A percentile compares a stretch with the other conserved stretches of the same genome.
These are phyloP conservation scores for Pachycephus smyrnensis DNA, from an alignment of 2,888 invertebrate genomes.

Conservation along the genomic window DNA sequence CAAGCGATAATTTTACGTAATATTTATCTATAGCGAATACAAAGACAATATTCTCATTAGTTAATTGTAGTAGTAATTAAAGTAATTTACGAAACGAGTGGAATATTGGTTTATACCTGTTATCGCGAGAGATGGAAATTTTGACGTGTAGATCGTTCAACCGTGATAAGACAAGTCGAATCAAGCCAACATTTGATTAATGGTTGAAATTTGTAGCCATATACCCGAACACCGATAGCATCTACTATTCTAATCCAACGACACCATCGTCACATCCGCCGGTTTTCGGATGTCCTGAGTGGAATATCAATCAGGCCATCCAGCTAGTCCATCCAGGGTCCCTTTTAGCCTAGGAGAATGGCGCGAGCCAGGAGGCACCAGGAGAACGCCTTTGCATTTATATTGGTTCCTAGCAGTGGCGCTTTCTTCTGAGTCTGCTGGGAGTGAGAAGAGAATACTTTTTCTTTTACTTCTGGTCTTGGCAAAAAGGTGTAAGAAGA, in stretches of 20 bases:
- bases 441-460: neutral
- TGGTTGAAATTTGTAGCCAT: neutral
- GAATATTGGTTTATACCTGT: neutral
- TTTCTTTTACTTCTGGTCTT: neutral
- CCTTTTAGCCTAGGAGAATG: constrained; percentile 33
- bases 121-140: neutral
- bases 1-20: neutral
- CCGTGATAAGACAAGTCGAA: neutral
- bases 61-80: neutral
- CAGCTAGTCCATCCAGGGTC: constrained; percentile 10
- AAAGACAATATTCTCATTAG: neutral
- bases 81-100: neutral
- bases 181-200: neutral
- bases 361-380: constrained; percentile 13
- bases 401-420: constrained; percentile 37
- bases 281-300: constrained; percentile 54
- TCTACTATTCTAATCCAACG: constrained; percentile 44
- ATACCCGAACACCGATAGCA: constrained; percentile 21
- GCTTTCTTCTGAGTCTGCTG: neutral
- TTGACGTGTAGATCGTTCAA: neutral
- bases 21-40: neutral
- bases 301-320: constrained; percentile 58
- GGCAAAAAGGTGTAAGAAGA: neutral
- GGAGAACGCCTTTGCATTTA: constrained; percentile 53
- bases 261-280: constrained; percentile 41